A percentile compares a stretch with the other conserved stretches of the same genome.
These are phyloP conservation scores for Rhynchotus rufescens DNA, from an alignment of 2,797 vertebrate genomes.

Conservation along the genomic window DNA sequence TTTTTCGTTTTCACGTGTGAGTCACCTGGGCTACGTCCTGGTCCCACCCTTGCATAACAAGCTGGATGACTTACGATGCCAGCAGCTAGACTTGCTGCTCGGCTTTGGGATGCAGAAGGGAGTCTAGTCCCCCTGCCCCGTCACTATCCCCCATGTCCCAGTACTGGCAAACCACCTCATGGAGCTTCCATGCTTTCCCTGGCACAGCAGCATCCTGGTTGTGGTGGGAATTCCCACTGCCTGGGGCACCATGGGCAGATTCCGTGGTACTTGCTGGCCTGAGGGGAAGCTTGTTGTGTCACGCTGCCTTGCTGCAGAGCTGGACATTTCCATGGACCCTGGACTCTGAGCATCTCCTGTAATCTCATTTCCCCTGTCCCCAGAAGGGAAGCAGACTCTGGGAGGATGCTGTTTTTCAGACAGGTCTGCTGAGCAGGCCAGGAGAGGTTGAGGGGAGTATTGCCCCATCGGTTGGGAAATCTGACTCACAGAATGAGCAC, in stretches of 20 bases:
- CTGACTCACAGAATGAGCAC: too few species aligned
- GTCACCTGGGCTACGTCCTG: conserved; percentile 32
- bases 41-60: conserved; percentile 60
- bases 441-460: background rate
- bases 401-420: background rate
- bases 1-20: background rate
- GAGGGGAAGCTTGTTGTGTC: background rate
- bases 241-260: background rate
- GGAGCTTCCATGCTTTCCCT: background rate
- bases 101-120: conserved; percentile 10
- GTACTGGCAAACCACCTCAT: background rate
- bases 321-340: background rate
- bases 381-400: background rate
- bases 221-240: background rate
- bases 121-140: background rate
- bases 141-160: background rate
- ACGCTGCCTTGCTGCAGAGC: background rate
- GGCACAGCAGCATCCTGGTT: background rate
- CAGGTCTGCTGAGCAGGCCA: background rate
- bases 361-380: background rate
- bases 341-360: background rate
- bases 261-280: background rate
- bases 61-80: conserved; percentile 46
- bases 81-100: background rate
- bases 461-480: background rate